Base-by-base conservation (phyloP, 2,113 vertebrate genomes). In the Pygoscelis adeliae region DNA sequence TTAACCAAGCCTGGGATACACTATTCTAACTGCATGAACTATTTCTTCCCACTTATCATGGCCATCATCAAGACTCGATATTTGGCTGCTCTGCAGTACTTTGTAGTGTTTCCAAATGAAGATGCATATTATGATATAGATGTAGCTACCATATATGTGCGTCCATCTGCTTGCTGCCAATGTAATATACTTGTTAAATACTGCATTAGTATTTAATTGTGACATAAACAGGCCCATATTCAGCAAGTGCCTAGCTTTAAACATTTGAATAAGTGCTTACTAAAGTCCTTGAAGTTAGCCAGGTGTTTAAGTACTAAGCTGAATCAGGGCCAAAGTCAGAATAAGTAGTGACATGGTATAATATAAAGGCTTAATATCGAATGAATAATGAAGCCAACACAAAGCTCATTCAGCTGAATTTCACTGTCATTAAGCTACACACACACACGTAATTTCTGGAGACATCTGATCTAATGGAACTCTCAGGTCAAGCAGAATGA, bases 141-240 rank as follows among this genome's bases (percentile, higher is more conserved):
- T 71, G 62, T 32, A 71, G 67, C 22, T 78, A 70, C 87, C 71
- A 67, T 27, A 91, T 46, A 36, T 8, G 53, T 44, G 58, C 91
- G 52, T 76, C 89, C 80, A 94, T 40, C 71, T 62, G 83, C 89
- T 96, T 63, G 15, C 95, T 95, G 95, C 79, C 95, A 89, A 13
- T 46, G 34, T 83, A 81, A 94, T 55, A 49, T 5, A n/a, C 62
- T 73, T 55, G 44, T 87, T 74, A 93, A 88, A 90, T 67, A 73
- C 4, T 81, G 55, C 29, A 50, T 70, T 46, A 44, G 11, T 27
- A 53, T 67, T 73, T 70, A 86, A 76, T 9, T 71, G 46, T 22
- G 55, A 61, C 50, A 71, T 22, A 59, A 94, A 70, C 32, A 50
- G 61, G 19, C 36, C 83, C n/a, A 50, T 34, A 9, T 90, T 83